Conservation (phyloP, 2,113 vertebrate genomes). For the Nanorana parkeri region DNA sequence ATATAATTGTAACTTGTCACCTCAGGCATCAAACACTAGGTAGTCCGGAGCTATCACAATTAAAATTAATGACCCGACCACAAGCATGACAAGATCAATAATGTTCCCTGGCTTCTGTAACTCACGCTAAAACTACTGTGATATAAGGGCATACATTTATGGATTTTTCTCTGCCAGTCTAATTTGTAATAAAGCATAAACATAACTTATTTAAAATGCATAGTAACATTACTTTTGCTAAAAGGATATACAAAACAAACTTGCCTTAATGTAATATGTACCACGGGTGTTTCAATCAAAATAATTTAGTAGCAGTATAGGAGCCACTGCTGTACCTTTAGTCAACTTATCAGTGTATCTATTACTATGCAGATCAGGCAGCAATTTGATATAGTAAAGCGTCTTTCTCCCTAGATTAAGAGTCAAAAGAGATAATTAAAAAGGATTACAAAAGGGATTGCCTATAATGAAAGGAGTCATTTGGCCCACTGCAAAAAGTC, state of each 20-base stretch:
- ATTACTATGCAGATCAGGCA: too few species aligned
- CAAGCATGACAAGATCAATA: neutral
- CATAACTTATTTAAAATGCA: too few species aligned
- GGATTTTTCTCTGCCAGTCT: neutral
- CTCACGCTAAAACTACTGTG: neutral
- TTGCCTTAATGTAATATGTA: neutral
- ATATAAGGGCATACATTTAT: neutral
- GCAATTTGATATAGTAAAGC: too few species aligned
- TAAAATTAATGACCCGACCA: conserved; percentile 8
- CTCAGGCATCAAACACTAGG: conserved; percentile 23
- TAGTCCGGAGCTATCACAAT: neutral
- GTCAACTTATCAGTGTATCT: too few species aligned
- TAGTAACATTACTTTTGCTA: neutral
- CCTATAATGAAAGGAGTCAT: too few species aligned
- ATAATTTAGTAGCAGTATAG: too few species aligned
- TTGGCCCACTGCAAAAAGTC: too few species aligned
- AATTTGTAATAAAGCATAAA: too few species aligned
- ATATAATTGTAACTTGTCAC: conserved; percentile 6
- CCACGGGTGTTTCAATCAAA: neutral
- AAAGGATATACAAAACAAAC: neutral
- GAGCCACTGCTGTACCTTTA: too few species aligned
- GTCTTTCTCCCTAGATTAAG: too few species aligned
- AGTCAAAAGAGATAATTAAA: too few species aligned
- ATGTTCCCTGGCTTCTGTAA: neutral
- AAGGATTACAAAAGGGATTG: too few species aligned